Base-by-base conservation (phyloP, 2,113 vertebrate species). In the Kryptolebias marmoratus region DNA sequence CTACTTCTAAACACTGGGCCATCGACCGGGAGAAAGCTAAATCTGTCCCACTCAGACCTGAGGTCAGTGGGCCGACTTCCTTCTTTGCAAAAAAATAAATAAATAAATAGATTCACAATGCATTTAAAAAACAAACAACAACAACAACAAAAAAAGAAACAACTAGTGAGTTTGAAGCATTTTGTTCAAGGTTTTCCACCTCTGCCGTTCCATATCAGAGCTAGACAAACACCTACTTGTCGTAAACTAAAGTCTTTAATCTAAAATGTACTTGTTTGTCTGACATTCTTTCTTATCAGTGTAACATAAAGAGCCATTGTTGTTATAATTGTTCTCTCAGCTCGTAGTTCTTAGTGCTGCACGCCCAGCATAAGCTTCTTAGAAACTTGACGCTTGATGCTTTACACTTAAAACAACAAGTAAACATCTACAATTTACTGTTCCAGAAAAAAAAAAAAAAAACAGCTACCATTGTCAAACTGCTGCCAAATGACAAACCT, bases 361-460 rank as follows among this genome's bases (percentile, higher is more conserved):
- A 22, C 2, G 3, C 16, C n/a, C 54, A 10, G 50, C 69, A 32
- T 79, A 80, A 90, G 84, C 87, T 81, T 52, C 64, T 80, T 82
- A 85, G 18, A 69, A 81, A 68, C 54, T 45, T 32, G 22, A 1
- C 30, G 58, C 62, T 71, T 57, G 58, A 68, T 60, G 48, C 53
- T 69, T 36, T 27, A 63, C 47, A 66, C 5, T 60, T 2, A 80
- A 1, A 66, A 28, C 47, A 14, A 32, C 39, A 42, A 5, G 8
- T 8, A 42, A 42, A 5, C 10, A 45, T 27, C 4, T 47, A 12
- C 1, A 44, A 57, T 60, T 11, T 44, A 60, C 28, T 8, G 5
- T 4, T 52, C n/a, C 14, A 62, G 0, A 64, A 53, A 16, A 22
- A 22, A 22, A 22, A 22, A 22, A 22, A 22, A 22, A 22, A 22